Evolutionary conservation across 2,113 vertebrate species (phyloP).

Genomic region (Carollia perspicillata): DNA sequence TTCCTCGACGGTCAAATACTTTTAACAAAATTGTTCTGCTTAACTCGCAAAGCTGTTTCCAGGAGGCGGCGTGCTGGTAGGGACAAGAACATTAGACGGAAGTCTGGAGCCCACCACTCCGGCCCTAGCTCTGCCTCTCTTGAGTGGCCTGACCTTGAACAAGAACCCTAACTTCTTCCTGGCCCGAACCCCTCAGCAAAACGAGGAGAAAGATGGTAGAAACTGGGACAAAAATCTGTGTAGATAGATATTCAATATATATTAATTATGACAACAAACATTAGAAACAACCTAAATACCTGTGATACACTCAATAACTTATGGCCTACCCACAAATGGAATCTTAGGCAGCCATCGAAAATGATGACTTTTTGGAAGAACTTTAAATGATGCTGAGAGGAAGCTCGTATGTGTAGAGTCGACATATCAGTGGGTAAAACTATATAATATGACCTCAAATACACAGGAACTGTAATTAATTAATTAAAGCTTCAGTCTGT

Average conservation of each 20-base stretch:
- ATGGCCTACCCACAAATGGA: background rate
- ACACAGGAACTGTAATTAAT: background rate
- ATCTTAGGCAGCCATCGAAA: background rate
- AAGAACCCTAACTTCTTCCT: background rate
- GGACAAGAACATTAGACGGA: background rate
- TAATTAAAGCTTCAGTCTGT: background rate
- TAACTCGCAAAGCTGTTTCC: background rate
- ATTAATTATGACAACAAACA: background rate
- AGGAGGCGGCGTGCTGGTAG: background rate
- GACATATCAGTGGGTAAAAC: background rate
- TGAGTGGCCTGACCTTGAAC: background rate
- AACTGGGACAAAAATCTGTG: background rate
- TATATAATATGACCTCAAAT: background rate
- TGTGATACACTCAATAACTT: background rate
- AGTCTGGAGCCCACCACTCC: background rate
- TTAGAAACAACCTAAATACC: background rate
- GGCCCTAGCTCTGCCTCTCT: background rate
- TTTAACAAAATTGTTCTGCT: background rate
- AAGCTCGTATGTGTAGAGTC: background rate
- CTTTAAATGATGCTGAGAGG: background rate
- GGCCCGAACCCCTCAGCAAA: background rate
- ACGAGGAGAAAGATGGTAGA: background rate
- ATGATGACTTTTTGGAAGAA: background rate
- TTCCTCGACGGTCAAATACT: background rate
- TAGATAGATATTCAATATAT: rapidly evolving